These are phyloP conservation scores for Pristionchus exspectatus DNA, from an alignment of 2,888 invertebrate species.

Conservation along the genomic window DNA sequence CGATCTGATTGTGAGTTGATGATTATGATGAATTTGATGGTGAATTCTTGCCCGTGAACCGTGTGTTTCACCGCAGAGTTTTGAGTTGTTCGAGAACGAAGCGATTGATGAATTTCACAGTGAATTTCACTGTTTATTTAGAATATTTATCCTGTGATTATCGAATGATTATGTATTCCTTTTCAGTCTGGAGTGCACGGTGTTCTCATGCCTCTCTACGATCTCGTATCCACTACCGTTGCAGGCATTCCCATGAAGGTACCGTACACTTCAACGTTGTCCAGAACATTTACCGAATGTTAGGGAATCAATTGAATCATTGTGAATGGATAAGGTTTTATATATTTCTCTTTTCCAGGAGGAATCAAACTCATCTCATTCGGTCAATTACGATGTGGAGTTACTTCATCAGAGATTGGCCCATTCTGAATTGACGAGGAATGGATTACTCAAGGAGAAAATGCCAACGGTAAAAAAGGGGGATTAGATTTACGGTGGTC, in stretches of 20 bases:
- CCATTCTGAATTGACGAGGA: constrained; percentile 62
- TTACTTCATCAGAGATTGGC: constrained; percentile 86
- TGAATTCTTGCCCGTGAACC: background rate
- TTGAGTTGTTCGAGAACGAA: background rate
- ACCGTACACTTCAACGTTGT: background rate
- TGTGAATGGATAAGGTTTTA: background rate
- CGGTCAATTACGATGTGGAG: constrained; percentile 98
- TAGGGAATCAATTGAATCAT: background rate
- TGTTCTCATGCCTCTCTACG: constrained; percentile 86
- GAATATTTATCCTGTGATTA: background rate
- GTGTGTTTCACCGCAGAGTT: background rate
- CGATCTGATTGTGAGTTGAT: constrained; percentile 10
- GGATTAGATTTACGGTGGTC: too few species aligned
- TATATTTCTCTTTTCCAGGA: constrained; percentile 60
- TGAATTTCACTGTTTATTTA: background rate
- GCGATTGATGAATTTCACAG: background rate
- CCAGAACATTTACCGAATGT: background rate
- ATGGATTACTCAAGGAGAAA: constrained; percentile 57
- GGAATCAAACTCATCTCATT: constrained; percentile 86
- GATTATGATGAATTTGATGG: background rate
- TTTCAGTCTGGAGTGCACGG: constrained; percentile 60
- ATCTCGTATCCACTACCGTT: constrained; percentile 94
- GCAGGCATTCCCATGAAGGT: constrained; percentile 98
- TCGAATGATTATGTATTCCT: background rate
- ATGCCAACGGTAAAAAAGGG: constrained; percentile 10